Evolutionary conservation across 2,888 invertebrate genomes (phyloP), one percentile per base, ranked within the genome.

Genomic region (Heterodera filipjevi): DNA sequence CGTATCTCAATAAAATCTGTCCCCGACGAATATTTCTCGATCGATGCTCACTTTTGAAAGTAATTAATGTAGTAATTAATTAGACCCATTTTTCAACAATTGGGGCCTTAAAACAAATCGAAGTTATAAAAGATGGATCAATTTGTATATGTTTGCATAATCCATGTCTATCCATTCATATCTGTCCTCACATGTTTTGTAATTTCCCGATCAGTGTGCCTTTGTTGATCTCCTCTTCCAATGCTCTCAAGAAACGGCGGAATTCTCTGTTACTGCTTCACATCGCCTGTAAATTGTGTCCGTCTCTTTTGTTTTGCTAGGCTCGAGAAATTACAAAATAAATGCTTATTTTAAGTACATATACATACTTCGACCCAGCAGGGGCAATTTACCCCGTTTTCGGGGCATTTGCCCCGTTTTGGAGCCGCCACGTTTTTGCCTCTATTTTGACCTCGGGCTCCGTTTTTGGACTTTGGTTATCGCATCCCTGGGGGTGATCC

Each of bases 301-400:
- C 33, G 32, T 35, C 32, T 32, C 68, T 33, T 35, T 46, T 39
- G 39, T 39, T 44, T 66, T 35, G 68, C 75, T 59, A 75, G 75
- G 75, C 35, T 75, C 75, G 75, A 75, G 75, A 75, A 75, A 75
- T 75, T 75, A 75, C 75, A 75, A 75, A 75, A 75, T 75, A 19
- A 49, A 49, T 49, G 16, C 10, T 14, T 49, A 16, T 12, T 49
- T 14, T 14, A 49, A n/a, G n/a, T n/a, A n/a, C n/a, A n/a, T n/a
- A n/a, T n/a, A n/a, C n/a, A n/a, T n/a, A n/a, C n/a, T n/a, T n/a
- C n/a, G n/a, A n/a, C n/a, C n/a, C n/a, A n/a, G n/a, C n/a, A n/a
- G n/a, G n/a, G n/a, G n/a, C n/a, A n/a, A n/a, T n/a, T n/a, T n/a
- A n/a, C n/a, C n/a, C n/a, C n/a, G n/a, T n/a, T n/a, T n/a, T n/a